These are phyloP conservation scores for Pundamilia nyererei DNA, from an alignment of 2,113 vertebrate genomes.

Conservation along the genomic window DNA sequence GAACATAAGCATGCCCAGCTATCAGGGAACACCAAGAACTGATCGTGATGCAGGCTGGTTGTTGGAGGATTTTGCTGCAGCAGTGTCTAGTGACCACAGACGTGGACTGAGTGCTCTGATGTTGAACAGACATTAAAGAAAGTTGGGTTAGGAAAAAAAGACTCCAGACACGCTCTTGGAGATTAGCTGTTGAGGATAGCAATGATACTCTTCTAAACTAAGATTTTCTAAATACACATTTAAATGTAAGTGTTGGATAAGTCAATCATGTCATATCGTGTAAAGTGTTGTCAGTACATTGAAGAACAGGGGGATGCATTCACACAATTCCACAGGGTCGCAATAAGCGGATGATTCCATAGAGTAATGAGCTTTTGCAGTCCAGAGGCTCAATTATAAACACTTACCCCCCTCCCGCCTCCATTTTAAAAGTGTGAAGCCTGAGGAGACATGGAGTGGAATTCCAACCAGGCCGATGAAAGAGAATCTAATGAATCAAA, in stretches of 20 bases:
- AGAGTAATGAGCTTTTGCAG: conserved; percentile 37
- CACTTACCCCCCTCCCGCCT: conserved; percentile 41
- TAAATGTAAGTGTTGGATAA: neutral
- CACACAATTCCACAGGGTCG: conserved; percentile 17
- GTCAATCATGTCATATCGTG: neutral
- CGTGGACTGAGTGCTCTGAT: neutral
- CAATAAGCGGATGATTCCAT: conserved; percentile 31
- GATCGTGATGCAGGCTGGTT: neutral
- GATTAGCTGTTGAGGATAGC: neutral
- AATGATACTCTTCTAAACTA: neutral
- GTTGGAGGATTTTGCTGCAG: neutral
- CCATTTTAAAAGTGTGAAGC: conserved; percentile 65
- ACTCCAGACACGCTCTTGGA: neutral
- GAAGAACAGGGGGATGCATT: neutral
- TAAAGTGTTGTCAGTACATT: neutral
- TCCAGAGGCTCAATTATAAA: conserved; percentile 57
- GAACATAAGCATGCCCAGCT: neutral
- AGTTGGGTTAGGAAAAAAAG: neutral
- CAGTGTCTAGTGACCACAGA: neutral
- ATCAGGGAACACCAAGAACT: neutral
- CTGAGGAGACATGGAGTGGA: conserved; percentile 72
- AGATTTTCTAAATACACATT: neutral
- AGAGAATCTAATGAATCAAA: conserved; percentile 81
- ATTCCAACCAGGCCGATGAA: conserved; percentile 80
- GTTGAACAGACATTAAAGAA: rapidly evolving